These are phyloP conservation scores for Psittacula cyanocephala DNA, from an alignment of 2,113 vertebrate genomes.

Conservation along the genomic window DNA sequence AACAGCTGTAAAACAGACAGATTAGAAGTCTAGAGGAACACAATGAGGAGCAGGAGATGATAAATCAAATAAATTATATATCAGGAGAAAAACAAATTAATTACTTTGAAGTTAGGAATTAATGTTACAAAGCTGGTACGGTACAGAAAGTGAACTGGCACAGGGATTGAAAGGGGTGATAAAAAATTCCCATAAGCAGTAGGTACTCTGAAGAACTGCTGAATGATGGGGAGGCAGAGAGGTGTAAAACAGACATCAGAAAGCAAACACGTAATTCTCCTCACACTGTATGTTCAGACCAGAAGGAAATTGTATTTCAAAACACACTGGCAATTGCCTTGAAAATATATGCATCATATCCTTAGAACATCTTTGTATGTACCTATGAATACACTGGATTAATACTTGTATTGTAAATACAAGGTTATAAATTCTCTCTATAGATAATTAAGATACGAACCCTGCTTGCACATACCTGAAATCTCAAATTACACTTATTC, in stretches of 20 bases:
- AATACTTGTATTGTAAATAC: not conserved
- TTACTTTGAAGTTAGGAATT: not conserved
- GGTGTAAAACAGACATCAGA: not conserved
- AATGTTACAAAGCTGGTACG: not conserved
- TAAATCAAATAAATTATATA: not conserved
- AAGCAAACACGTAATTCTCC: not conserved
- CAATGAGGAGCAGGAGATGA: not conserved
- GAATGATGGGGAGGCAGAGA: not conserved
- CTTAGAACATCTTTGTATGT: not conserved
- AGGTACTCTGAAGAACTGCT: not conserved
- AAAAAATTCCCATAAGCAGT: not conserved
- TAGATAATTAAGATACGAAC: not conserved
- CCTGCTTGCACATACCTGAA: not conserved
- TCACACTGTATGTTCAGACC: not conserved
- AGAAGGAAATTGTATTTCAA: not conserved
- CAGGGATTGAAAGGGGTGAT: not conserved
- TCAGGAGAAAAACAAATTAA: not conserved
- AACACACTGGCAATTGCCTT: not conserved
- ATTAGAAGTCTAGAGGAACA: not conserved
- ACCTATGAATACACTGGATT: not conserved
- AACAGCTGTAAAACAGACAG: not conserved
- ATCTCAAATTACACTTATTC: not conserved
- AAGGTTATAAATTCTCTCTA: not conserved
- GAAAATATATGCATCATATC: not conserved
- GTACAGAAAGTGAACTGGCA: not conserved